Conservation (phyloP, 2,113 vertebrate genomes). For the Elephantulus edwardii region DNA sequence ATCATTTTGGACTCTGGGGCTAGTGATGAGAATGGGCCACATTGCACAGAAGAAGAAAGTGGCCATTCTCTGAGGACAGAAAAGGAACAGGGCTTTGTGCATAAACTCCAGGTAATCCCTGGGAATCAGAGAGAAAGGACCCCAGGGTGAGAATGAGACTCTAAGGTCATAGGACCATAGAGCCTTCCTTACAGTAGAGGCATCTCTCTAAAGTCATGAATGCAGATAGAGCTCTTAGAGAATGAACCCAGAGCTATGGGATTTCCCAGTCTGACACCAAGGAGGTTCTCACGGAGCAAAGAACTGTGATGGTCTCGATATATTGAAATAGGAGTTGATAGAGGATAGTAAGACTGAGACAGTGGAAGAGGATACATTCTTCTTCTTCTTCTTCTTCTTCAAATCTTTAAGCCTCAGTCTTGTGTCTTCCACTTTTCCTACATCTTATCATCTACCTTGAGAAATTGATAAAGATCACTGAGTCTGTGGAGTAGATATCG, state of each 20-base stretch:
- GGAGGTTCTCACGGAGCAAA: background rate
- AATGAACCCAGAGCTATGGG: background rate
- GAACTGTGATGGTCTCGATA: background rate
- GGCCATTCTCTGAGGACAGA: background rate
- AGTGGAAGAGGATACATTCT: background rate
- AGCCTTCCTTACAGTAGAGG: background rate
- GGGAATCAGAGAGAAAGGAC: background rate
- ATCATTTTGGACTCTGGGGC: background rate
- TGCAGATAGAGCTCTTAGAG: background rate
- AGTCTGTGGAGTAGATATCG: background rate
- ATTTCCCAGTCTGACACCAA: background rate
- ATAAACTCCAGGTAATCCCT: background rate
- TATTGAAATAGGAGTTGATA: background rate
- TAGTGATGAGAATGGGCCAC: background rate
- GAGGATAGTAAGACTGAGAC: background rate
- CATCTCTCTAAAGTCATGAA: background rate
- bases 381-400: background rate
- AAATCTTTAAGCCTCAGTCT: background rate
- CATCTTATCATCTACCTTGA: background rate
- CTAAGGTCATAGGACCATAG: background rate
- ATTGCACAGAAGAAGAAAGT: background rate
- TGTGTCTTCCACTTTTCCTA: background rate
- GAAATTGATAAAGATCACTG: constrained; percentile 7
- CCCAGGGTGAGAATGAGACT: background rate
- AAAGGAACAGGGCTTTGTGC: background rate